These are phyloP conservation scores for Agrotis clavis DNA, from an alignment of 2,888 invertebrate genomes.

Conservation along the genomic window DNA sequence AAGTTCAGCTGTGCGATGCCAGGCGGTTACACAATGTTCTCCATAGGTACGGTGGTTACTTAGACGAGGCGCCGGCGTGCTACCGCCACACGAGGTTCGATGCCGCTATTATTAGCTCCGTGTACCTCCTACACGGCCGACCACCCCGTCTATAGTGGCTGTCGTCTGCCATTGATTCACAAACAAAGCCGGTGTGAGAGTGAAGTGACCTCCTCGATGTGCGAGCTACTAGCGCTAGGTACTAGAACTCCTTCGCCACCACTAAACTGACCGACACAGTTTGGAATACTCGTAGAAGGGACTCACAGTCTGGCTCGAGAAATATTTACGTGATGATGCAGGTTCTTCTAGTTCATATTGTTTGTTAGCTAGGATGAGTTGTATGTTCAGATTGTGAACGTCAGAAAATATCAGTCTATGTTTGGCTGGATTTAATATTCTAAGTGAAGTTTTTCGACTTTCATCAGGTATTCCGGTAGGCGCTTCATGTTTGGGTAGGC, in stretches of 20 bases:
- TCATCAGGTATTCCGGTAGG: too few species aligned
- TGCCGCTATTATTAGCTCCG: conserved; percentile 13
- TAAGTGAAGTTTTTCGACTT: too few species aligned
- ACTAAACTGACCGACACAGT: not conserved
- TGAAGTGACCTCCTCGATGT: not conserved
- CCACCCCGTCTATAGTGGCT: not conserved
- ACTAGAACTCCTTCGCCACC: not conserved
- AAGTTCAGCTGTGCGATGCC: not conserved
- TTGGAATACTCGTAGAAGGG: not conserved
- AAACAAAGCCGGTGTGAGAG: conserved; percentile 3
- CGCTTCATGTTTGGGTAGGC: too few species aligned
- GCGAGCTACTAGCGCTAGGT: not conserved
- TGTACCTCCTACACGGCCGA: not conserved
- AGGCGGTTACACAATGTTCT: not conserved
- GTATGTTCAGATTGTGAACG: too few species aligned
- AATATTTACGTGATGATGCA: not conserved
- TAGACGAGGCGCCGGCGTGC: too few species aligned
- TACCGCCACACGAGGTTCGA: not conserved
- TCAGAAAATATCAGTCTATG: too few species aligned
- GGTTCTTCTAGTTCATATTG: not conserved
- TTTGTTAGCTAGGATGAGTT: too few species aligned
- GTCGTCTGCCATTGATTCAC: conserved; percentile 8
- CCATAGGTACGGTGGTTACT: too few species aligned
- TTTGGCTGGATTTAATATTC: too few species aligned
- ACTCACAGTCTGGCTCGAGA: not conserved